Evolutionary conservation across 2,888 invertebrate species (phyloP), one percentile per base, ranked within the genome.

Genomic region (Orchestes rusci): DNA sequence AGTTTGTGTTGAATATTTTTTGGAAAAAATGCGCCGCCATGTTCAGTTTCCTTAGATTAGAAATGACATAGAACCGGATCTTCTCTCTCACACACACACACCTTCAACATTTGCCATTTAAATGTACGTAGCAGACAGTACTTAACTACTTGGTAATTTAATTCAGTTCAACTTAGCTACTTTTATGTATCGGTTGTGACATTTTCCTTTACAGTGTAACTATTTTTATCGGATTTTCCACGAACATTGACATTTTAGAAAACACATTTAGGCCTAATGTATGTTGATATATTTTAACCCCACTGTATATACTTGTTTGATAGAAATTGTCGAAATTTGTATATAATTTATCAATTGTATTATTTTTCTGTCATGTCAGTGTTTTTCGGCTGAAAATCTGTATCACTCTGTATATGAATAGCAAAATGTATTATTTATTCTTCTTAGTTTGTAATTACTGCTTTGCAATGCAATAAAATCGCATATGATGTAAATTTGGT

Each of bases 1-100:
- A 66, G 64, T 64, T 67, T 66, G 66, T 66, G 66, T 67, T 64
- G 61, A 59, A 62, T 63, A 58, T 8, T 27, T 16, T 8, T 33
- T 7, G n/a, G 20, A 13, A 28, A 28, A 10, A 38, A 38, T 17
- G 43, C 47, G 43, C 43, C 39, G 47, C 43, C 43, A 43, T 47
- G 43, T 44, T 43, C 27, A 5, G 5, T 36, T 23, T 10, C 23
- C 10, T n/a, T n/a, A n/a, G 23, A 7, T 42, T 46, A 42, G 46
- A 27, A 37, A n/a, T n/a, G n/a, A n/a, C n/a, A n/a, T n/a, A n/a
- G n/a, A n/a, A n/a, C n/a, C n/a, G n/a, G n/a, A n/a, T n/a, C n/a
- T n/a, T n/a, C n/a, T n/a, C n/a, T n/a, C n/a, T n/a, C n/a, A n/a
- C n/a, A n/a, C n/a, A n/a, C n/a, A 39, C 36, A 36, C 31, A 29